Evolutionary conservation across 2,797 vertebrate genomes (phyloP).

Genomic region (Heterohyrax brucei): DNA sequence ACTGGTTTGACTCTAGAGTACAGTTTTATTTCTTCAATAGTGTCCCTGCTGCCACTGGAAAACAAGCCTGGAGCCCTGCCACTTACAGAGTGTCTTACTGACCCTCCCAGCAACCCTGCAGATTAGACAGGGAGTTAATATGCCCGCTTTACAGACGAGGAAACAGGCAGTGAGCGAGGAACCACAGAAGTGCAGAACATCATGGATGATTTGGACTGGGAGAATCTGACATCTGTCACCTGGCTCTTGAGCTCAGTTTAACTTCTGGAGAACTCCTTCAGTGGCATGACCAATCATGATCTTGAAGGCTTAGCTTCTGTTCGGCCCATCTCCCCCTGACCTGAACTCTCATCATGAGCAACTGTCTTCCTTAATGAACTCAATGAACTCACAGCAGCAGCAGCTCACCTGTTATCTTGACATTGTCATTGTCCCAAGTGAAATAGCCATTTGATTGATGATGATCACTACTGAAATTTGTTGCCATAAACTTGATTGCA

Average conservation of each 20-base stretch:
- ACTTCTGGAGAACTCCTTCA: background rate
- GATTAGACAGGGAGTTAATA: background rate
- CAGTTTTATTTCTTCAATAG: background rate
- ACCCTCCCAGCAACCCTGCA: background rate
- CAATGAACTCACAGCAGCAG: background rate
- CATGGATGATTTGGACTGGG: background rate
- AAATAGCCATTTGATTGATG: background rate
- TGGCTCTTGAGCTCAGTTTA: background rate
- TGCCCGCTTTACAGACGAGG: background rate
- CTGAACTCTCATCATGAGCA: background rate
- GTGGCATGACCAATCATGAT: background rate
- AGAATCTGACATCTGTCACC: background rate
- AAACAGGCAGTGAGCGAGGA: background rate
- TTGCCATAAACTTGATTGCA: background rate
- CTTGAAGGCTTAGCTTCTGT: background rate
- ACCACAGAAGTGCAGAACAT: background rate
- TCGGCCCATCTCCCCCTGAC: background rate
- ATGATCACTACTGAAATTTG: background rate
- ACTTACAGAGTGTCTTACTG: background rate
- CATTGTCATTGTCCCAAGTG: background rate
- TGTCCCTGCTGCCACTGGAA: slow-evolving; percentile 18
- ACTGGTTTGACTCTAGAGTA: background rate
- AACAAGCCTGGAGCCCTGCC: background rate
- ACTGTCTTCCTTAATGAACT: slow-evolving; percentile 3
- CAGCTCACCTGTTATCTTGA: background rate